Evolutionary conservation across 2,797 vertebrate species (phyloP), one percentile per base, ranked within the genome.

Genomic region (Geotria australis): DNA sequence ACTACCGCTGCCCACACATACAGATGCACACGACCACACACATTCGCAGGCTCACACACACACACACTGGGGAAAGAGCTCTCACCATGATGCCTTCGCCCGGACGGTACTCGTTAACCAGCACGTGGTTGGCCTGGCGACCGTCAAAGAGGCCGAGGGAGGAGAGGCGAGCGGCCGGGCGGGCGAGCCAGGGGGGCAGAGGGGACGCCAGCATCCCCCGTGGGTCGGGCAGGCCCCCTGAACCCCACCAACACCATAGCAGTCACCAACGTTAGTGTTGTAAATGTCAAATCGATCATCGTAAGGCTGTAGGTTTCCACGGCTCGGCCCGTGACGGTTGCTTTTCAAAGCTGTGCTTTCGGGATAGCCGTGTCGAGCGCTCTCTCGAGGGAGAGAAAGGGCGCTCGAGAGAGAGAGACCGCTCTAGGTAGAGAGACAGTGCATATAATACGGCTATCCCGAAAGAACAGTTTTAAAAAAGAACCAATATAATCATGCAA

Each of bases 1-100:
- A 24, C 24, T 24, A 38, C 24, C 5, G 24, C 24, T 38, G 24
- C 4, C 24, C 24, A 38, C 38, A 38, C 24, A 38, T 24, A 38
- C 24, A 24, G n/a, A n/a, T n/a, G n/a, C n/a, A n/a, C n/a, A n/a
- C n/a, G n/a, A n/a, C n/a, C n/a, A n/a, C n/a, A n/a, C n/a, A n/a
- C n/a, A n/a, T n/a, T n/a, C n/a, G n/a, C n/a, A n/a, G n/a, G n/a
- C n/a, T n/a, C 24, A 24, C 24, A 5, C 24, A 38, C 5, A 38
- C 24, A 24, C 24, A 38, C 24, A 5, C 24, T 24, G 38, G 24
- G 38, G 24, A 38, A 38, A 38, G 24, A 24, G 24, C 24, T 15
- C 51, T 55, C 70, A 77, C 77, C 83, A 89, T 86, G 57, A 89
- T 86, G 56, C 84, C 83, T 64, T 88, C 76, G 10, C 79, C 81